These are phyloP conservation scores for Salmo trutta DNA, from an alignment of 2,797 vertebrate species.

Conservation along the genomic window DNA sequence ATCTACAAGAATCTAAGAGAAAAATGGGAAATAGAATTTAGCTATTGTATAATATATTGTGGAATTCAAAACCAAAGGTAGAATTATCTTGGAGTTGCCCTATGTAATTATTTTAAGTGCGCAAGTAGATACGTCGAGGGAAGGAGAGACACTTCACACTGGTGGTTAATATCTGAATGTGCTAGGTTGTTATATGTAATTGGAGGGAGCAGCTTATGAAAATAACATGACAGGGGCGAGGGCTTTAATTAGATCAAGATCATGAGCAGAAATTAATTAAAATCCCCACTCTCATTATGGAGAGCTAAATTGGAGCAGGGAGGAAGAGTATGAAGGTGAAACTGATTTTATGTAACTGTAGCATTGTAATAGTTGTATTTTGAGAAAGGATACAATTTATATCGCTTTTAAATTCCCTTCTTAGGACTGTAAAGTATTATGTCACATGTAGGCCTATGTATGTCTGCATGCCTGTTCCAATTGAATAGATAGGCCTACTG, in stretches of 20 bases:
- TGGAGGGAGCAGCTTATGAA: slow-evolving; percentile 73
- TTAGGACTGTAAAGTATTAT: not conserved
- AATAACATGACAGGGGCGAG: slow-evolving; percentile 70
- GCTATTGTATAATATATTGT: too few species aligned
- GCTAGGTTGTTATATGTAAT: slow-evolving; percentile 73
- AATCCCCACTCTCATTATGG: slow-evolving; percentile 65
- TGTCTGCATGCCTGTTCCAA: too few species aligned
- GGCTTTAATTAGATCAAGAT: slow-evolving; percentile 76
- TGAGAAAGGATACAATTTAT: not conserved
- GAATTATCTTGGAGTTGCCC: slow-evolving; percentile 46
- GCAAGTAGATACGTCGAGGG: slow-evolving; percentile 36
- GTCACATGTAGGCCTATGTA: too few species aligned
- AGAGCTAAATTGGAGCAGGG: slow-evolving; percentile 59
- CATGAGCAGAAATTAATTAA: slow-evolving; percentile 69
- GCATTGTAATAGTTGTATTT: slow-evolving; percentile 18
- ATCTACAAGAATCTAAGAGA: slow-evolving; percentile 20
- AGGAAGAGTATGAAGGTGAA: slow-evolving; percentile 44
- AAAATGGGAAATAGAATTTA: slow-evolving; percentile 5
- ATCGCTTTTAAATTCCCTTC: not conserved
- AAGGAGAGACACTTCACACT: slow-evolving; percentile 56
- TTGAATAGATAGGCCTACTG: too few species aligned
- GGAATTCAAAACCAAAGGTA: slow-evolving; percentile 39
- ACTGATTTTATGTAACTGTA: slow-evolving; percentile 40
- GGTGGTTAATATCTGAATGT: slow-evolving; percentile 69
- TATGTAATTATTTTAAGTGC: slow-evolving; percentile 50